phyloP scores from a whole-genome alignment of 2,888 invertebrate genomes.

The Xestia c-nigrum region DNA sequence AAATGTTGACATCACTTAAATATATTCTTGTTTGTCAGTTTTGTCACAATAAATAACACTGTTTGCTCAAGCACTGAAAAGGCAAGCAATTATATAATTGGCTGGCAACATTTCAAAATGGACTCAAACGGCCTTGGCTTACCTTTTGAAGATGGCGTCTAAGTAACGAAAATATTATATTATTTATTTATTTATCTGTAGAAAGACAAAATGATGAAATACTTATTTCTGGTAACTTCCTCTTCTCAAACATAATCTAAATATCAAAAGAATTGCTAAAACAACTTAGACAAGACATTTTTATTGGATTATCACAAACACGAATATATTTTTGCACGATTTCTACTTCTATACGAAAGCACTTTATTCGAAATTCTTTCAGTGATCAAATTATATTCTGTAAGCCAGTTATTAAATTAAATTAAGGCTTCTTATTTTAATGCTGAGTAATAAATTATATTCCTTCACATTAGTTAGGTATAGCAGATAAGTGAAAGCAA shows the following conservation, averaged over 20 bases:
- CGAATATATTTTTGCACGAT: background rate
- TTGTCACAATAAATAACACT: conserved; percentile 27
- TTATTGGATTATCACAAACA: conserved; percentile 24
- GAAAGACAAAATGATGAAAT: background rate
- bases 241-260: background rate
- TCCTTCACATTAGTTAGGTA: background rate
- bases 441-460: background rate
- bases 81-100: conserved; percentile 22
- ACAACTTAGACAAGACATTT: background rate
- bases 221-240: background rate
- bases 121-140: conserved; percentile 12
- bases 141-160: background rate
- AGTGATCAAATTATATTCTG: conserved; percentile 37
- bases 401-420: conserved; percentile 16
- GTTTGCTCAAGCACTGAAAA: conserved; percentile 35
- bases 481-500: background rate
- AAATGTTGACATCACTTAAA: conserved; percentile 4
- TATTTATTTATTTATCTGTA: conserved; percentile 6
- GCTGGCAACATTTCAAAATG: conserved; percentile 21
- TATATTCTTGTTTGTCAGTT: background rate
- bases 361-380: conserved; percentile 36
- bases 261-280: conserved; percentile 24
- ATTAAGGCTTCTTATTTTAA: conserved; percentile 18
- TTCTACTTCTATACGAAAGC: conserved; percentile 6
- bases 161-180: conserved; percentile 8